Evolutionary conservation across 2,113 vertebrate species (phyloP).

Genomic region (Abramis brama): DNA sequence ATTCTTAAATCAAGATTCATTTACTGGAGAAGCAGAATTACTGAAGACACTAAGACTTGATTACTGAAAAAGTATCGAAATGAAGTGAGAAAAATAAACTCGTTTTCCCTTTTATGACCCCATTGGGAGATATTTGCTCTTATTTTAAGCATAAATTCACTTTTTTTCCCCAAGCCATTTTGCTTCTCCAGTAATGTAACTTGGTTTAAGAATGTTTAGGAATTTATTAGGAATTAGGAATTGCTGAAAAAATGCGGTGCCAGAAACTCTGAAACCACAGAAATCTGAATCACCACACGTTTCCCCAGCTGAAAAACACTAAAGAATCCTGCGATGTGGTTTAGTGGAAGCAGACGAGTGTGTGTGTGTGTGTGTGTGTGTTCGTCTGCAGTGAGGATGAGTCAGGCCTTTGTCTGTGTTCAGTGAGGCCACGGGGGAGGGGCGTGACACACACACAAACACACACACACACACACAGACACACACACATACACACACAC

Average conservation of each 20-base stretch:
- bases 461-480: neutral
- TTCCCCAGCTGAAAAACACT: neutral
- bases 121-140: too few relatives aligned
- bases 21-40: too few relatives aligned
- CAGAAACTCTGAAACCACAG: neutral
- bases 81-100: too few relatives aligned
- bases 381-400: slow-evolving; percentile 53
- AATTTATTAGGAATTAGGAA: too few relatives aligned
- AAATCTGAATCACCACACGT: neutral
- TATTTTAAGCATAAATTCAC: too few relatives aligned
- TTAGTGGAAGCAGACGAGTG: too few relatives aligned
- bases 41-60: too few relatives aligned
- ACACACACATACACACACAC: neutral
- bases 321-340: neutral
- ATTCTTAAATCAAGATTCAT: rapidly evolving
- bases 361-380: neutral
- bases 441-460: neutral
- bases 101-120: too few relatives aligned
- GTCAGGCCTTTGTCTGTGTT: slow-evolving; percentile 55
- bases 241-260: neutral
- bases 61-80: too few relatives aligned
- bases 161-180: too few relatives aligned
- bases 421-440: neutral
- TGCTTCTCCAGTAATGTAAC: too few relatives aligned
- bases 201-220: too few relatives aligned